Conservation (phyloP, 2,888 invertebrate genomes). For the Drymonia ruficornis region DNA sequence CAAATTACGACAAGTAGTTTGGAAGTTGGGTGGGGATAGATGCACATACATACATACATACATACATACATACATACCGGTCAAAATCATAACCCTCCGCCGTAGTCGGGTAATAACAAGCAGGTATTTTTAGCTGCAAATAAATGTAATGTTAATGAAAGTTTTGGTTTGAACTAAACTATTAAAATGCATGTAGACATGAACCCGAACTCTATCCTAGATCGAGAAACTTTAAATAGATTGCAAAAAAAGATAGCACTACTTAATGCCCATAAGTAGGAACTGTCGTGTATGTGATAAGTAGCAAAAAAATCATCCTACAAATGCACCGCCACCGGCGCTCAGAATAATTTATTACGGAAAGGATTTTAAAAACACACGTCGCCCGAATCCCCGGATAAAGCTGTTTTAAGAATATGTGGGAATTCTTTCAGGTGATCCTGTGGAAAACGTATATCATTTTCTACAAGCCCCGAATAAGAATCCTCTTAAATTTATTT, state of each 20-base stretch:
- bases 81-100: no score
- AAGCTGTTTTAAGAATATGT: constrained; percentile 78
- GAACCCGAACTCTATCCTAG: no score
- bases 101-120: no score
- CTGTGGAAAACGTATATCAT: constrained; percentile 53
- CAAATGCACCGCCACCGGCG: constrained; percentile 63
- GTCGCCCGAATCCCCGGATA: constrained; percentile 66
- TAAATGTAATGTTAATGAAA: no score
- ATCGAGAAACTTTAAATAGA: no score
- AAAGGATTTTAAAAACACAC: constrained; percentile 80
- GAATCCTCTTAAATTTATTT: constrained; percentile 30
- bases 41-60: no score
- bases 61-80: no score
- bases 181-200: no score
- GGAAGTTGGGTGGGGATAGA: no score
- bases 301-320: constrained; percentile 59
- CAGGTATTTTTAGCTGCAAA: no score
- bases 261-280: constrained; percentile 30
- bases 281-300: constrained; percentile 35
- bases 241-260: constrained; percentile 6
- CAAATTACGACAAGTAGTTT: no score
- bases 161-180: no score
- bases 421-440: constrained; percentile 74
- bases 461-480: constrained; percentile 27
- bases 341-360: constrained; percentile 76